A percentile compares a stretch with the other conserved stretches of the same genome.
These are phyloP conservation scores for Jaculus jaculus DNA, from an alignment of 2,113 vertebrate species.

Conservation along the genomic window DNA sequence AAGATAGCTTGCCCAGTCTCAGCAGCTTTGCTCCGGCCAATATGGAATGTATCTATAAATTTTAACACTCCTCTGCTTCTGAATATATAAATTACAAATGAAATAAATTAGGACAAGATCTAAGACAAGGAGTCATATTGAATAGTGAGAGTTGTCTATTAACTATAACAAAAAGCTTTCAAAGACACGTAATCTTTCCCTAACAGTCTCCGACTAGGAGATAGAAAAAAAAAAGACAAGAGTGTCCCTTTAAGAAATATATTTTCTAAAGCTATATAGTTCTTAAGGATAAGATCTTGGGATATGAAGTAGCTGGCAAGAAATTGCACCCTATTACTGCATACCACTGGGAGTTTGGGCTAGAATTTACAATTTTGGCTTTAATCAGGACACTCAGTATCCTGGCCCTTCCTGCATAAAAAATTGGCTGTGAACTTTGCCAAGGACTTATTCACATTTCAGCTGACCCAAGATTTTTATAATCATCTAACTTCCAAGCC, in stretches of 20 bases:
- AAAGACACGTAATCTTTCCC: constrained; percentile 24
- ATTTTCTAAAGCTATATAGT: constrained; percentile 46
- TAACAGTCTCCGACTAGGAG: background rate
- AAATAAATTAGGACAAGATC: constrained; percentile 45
- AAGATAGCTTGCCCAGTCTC: constrained; percentile 18
- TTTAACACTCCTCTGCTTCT: constrained; percentile 22
- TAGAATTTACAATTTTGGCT: constrained; percentile 66
- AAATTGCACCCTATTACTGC: constrained; percentile 23
- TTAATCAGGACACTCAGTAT: constrained; percentile 58
- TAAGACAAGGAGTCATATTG: constrained; percentile 29
- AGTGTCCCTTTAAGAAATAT: constrained; percentile 4
- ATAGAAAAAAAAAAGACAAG: background rate
- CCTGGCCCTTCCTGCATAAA: constrained; percentile 55
- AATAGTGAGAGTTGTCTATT: background rate
- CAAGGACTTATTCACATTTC: constrained; percentile 70
- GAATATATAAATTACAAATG: constrained; percentile 43
- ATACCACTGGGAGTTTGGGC: constrained; percentile 43
- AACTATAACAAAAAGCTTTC: constrained; percentile 35
- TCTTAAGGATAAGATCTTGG: constrained; percentile 56
- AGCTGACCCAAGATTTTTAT: constrained; percentile 67
- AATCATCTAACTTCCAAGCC: constrained; percentile 60
- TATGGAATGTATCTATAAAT: constrained; percentile 37
- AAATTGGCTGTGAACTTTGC: constrained; percentile 63
- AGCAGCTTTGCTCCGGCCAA: background rate
- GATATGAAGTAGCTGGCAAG: constrained; percentile 55